These are phyloP conservation scores for Drosophila engyochracea DNA, from an alignment of 2,888 invertebrate genomes.

Conservation along the genomic window DNA sequence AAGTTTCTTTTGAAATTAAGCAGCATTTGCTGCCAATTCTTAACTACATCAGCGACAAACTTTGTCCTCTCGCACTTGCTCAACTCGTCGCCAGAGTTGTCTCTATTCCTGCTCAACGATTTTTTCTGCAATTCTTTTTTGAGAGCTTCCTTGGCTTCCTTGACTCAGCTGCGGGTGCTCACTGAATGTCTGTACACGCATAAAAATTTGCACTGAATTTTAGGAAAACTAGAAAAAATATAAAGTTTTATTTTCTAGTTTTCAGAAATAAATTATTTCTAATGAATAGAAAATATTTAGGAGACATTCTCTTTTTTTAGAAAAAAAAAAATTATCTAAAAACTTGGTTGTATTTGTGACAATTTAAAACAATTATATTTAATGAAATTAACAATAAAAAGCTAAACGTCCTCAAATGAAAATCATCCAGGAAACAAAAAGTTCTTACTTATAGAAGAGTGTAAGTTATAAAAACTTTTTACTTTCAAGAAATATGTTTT, in stretches of 20 bases:
- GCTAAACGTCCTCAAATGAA: too few relatives aligned
- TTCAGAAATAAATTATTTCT: neutral
- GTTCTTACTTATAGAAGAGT: too few relatives aligned
- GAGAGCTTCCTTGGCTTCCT: constrained; percentile 29
- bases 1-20: constrained; percentile 82
- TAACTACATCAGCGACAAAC: constrained; percentile 81
- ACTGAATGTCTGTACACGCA: neutral
- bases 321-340: neutral
- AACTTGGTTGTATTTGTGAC: neutral
- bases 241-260: neutral
- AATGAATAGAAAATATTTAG: neutral
- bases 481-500: too few relatives aligned
- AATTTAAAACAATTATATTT: too few relatives aligned
- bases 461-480: too few relatives aligned
- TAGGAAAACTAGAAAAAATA: neutral
- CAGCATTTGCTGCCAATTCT: constrained; percentile 82
- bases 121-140: constrained; percentile 39
- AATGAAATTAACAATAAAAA: too few relatives aligned
- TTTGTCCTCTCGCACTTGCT: constrained; percentile 67
- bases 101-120: constrained; percentile 29
- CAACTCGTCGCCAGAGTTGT: constrained; percentile 18
- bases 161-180: constrained; percentile 31
- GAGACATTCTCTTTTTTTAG: neutral
- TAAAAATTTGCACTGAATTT: neutral
- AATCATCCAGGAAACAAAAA: too few relatives aligned